A percentile compares a stretch with the other conserved stretches of the same genome.
Conservation (phyloP, 2,113 vertebrate species). For the Forbesichthys papilliferus region DNA sequence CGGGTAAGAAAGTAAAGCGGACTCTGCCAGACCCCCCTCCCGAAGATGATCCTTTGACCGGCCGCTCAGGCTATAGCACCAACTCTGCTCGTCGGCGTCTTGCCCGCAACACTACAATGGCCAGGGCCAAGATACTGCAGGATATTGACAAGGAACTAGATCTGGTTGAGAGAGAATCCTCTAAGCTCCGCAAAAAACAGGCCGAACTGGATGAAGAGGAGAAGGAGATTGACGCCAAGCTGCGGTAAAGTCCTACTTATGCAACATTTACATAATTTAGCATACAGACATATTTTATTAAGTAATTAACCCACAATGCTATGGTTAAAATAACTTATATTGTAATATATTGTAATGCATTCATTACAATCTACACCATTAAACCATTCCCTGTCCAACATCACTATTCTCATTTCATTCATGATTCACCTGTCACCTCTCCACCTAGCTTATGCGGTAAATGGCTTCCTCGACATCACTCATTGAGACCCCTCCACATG, state of each 20-base stretch:
- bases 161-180: constrained; percentile 95
- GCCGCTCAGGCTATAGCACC: constrained; percentile 82
- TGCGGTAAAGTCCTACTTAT: constrained; percentile 72
- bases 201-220: constrained; percentile 98
- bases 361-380: constrained; percentile 16
- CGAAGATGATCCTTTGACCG: constrained; percentile 82
- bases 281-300: not conserved
- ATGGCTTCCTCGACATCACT: constrained; percentile 71
- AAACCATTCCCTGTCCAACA: constrained; percentile 28
- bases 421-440: constrained; percentile 55
- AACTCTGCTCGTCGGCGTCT: constrained; percentile 90
- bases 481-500: constrained; percentile 65
- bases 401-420: constrained; percentile 51
- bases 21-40: constrained; percentile 96
- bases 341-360: not conserved
- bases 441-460: constrained; percentile 72
- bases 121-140: constrained; percentile 96
- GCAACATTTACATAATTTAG: not conserved
- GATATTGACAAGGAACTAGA: constrained; percentile 98
- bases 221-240: constrained; percentile 97
- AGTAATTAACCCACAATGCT: constrained; percentile 7
- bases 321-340: not conserved
- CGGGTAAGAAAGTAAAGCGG: constrained; percentile 96
- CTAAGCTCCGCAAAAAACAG: constrained; percentile 97
- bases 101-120: constrained; percentile 94